Evolutionary conservation across 2,113 vertebrate species (phyloP).

Genomic region (Heliornis fulica): DNA sequence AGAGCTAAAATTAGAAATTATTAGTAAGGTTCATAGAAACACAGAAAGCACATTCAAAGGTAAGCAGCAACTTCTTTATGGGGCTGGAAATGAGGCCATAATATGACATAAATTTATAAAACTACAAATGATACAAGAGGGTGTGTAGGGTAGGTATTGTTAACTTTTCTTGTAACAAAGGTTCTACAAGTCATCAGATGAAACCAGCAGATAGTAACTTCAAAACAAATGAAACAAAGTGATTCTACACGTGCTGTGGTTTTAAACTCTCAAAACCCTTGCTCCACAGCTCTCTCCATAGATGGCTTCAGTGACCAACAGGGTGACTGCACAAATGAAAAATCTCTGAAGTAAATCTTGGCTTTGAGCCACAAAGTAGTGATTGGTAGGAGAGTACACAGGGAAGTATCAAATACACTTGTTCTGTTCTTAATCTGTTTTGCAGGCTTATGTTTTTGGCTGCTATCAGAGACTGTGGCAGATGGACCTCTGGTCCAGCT

Average conservation of each 20-base stretch:
- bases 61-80: not conserved
- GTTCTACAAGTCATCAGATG: not conserved
- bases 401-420: not conserved
- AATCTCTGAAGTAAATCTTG: not conserved
- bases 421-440: not conserved
- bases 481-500: not conserved
- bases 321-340: not conserved
- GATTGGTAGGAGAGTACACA: not conserved
- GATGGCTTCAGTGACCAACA: not conserved
- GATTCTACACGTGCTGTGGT: not conserved
- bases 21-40: not conserved
- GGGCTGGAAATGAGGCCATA: not conserved
- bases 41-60: not conserved
- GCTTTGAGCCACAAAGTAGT: not conserved
- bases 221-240: not conserved
- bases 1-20: not conserved
- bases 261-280: not conserved
- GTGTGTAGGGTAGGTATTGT: not conserved
- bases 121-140: not conserved
- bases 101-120: not conserved
- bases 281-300: not conserved
- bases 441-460: not conserved
- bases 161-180: not conserved
- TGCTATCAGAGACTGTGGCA: not conserved
- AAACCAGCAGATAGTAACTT: not conserved